A percentile compares a stretch with the other conserved stretches of the same genome.
phyloP scores from a whole-genome alignment of 2,797 vertebrate species.

The Lepidocolaptes lacrymiger region DNA sequence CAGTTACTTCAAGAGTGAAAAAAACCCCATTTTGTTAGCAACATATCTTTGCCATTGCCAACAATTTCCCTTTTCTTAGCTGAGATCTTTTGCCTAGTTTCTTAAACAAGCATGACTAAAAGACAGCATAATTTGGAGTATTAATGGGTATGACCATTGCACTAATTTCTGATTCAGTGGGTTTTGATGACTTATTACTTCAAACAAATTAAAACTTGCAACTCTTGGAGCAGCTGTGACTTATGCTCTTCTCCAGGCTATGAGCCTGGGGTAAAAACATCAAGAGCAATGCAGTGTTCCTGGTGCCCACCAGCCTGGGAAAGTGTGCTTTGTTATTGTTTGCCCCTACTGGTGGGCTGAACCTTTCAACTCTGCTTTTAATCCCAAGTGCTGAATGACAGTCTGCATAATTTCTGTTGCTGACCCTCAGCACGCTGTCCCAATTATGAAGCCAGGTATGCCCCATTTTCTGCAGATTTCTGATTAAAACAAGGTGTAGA shows the following conservation, averaged over 20 bases:
- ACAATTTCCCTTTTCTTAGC: background rate
- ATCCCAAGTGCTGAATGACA: background rate
- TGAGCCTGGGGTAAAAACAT: background rate
- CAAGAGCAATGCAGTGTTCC: background rate
- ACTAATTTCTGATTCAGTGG: background rate
- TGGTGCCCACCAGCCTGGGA: background rate
- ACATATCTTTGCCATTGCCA: background rate
- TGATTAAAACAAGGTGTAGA: background rate
- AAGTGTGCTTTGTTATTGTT: background rate
- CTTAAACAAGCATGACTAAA: background rate
- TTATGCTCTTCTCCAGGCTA: background rate
- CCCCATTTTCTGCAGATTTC: background rate
- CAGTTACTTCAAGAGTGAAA: background rate
- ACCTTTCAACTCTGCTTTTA: background rate
- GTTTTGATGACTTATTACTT: background rate
- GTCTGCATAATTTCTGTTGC: accelerated
- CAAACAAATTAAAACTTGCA: background rate
- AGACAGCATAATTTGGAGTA: background rate
- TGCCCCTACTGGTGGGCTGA: background rate
- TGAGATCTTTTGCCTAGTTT: background rate
- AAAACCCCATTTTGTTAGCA: background rate
- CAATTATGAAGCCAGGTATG: background rate
- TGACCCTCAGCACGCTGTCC: background rate
- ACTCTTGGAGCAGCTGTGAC: background rate
- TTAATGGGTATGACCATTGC: background rate